Evolutionary conservation across 2,888 invertebrate species (phyloP), one percentile per base, ranked within the genome.

Genomic region (Plebejus argus): DNA sequence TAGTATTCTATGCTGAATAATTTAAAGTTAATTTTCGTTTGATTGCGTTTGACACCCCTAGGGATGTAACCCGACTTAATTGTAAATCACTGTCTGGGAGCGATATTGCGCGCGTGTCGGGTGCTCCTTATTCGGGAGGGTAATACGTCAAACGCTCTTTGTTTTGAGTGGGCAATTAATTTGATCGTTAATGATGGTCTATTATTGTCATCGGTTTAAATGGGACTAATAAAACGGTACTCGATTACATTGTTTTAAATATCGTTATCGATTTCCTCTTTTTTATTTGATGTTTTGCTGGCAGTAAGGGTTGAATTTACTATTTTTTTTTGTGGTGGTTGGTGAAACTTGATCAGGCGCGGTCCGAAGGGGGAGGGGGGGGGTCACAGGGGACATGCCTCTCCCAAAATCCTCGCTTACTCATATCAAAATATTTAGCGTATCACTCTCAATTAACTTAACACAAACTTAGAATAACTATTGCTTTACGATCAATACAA

Each of bases 41-140:
- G 78, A 79, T 76, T 77, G 78, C 71, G 76, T 77, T 76, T 78
- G 78, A 79, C 78, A 81, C 77, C 75, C 78, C 58, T 78, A 76
- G 75, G 83, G 86, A 86, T 86, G 88, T 89, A 88, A 91, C 87
- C 86, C 86, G 85, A 79, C 85, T 81, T 80, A 86, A 87, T 88
- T 89, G 88, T 91, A 91, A 91, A 91, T 91, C 89, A 89, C 86
- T 86, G 84, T 86, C 90, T 89, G 90, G 90, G 89, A 90, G 89
- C 82, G 84, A 83, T 83, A 83, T 83, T 83, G 83, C 82, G 81
- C 81, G 81, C 82, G 80, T 81, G 83, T 77, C 23, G 70, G 71
- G 23, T 12, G 18, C 28, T 23, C 28, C 28, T 53, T 28, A 74
- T 53, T 74, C 18, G 74, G 74, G 23, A 15, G 74, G 23, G 53